A percentile compares a stretch with the other conserved stretches of the same genome.
Conservation (phyloP, 2,113 vertebrate genomes). For the Polypterus bichir region DNA sequence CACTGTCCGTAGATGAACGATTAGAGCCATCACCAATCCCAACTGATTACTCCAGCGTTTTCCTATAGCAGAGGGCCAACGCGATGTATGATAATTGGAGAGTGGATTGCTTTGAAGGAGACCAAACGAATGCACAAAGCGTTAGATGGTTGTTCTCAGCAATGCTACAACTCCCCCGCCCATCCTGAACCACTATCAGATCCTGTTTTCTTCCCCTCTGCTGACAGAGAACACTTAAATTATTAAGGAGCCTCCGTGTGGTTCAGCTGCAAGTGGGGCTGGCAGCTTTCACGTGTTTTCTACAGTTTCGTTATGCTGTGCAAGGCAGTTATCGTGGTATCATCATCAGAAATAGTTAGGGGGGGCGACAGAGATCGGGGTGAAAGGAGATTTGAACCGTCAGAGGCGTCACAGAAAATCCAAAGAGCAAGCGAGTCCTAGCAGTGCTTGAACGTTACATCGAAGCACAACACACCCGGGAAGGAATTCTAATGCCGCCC, state of each 20-base stretch:
- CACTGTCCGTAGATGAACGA: slow-evolving; percentile 67
- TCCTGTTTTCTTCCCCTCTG: not conserved
- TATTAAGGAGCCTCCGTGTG: slow-evolving; percentile 35
- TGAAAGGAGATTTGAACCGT: too few species aligned
- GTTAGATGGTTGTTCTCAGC: not conserved
- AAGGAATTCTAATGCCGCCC: too few species aligned
- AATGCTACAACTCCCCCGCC: slow-evolving; percentile 9
- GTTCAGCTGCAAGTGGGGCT: slow-evolving; percentile 21
- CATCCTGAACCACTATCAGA: slow-evolving; percentile 16
- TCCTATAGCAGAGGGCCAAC: too few species aligned
- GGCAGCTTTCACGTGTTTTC: slow-evolving; percentile 10
- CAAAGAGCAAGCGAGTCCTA: too few species aligned
- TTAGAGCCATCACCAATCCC: slow-evolving; percentile 54
- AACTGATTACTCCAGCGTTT: too few species aligned
- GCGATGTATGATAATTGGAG: too few species aligned
- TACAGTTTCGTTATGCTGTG: slow-evolving; percentile 11
- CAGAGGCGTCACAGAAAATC: too few species aligned
- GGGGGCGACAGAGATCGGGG: too few species aligned
- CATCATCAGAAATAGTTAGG: too few species aligned
- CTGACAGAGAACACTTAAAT: slow-evolving; percentile 20
- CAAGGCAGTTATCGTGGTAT: too few species aligned
- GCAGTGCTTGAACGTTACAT: too few species aligned
- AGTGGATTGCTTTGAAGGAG: not conserved
- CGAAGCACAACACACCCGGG: too few species aligned
- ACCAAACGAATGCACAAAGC: not conserved